These are phyloP conservation scores for Tinamus major DNA, from an alignment of 2,797 vertebrate genomes.

Conservation along the genomic window DNA sequence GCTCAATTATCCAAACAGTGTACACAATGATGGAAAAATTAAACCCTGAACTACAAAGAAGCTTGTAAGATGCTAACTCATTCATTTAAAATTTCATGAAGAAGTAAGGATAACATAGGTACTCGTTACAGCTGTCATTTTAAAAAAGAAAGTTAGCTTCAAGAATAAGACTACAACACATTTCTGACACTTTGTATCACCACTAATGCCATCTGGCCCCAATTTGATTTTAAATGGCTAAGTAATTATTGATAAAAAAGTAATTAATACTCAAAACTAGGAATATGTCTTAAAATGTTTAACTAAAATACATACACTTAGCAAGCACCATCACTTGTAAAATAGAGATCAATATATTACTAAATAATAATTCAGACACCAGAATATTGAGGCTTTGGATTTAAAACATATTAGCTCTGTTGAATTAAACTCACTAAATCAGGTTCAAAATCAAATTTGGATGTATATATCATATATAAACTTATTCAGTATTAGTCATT, in stretches of 20 bases:
- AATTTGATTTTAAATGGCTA: neutral
- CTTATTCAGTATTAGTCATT: neutral
- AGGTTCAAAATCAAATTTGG: neutral
- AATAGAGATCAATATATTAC: neutral
- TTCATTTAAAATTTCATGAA: neutral
- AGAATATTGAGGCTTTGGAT: neutral
- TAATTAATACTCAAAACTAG: neutral
- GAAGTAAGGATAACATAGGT: neutral
- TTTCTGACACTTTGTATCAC: conserved; percentile 31
- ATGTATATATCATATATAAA: neutral
- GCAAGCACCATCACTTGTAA: neutral
- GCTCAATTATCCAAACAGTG: neutral
- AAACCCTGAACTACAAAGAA: neutral
- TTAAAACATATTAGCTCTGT: neutral
- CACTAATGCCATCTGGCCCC: neutral
- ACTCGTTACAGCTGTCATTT: neutral
- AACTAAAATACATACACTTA: neutral
- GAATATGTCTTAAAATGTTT: neutral
- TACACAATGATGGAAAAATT: neutral
- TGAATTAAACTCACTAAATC: neutral
- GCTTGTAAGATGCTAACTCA: neutral
- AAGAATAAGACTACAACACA: neutral
- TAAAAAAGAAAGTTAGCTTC: neutral
- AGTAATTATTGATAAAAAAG: neutral
- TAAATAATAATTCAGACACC: neutral